Conservation (phyloP, 2,888 invertebrate species). For the Gibbula magus region DNA sequence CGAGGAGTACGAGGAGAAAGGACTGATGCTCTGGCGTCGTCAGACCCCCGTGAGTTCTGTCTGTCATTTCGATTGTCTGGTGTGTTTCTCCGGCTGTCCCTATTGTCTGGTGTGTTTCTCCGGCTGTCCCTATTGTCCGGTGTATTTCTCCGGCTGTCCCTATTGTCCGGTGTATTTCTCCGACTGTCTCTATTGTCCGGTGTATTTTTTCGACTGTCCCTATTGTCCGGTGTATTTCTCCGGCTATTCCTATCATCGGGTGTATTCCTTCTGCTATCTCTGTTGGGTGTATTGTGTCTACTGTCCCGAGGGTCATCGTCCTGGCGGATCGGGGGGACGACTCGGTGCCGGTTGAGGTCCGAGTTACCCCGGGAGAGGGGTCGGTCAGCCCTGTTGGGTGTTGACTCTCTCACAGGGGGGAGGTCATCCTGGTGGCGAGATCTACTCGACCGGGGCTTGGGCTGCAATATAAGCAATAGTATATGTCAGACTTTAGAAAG, state of each 20-base stretch:
- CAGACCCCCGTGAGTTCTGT: neutral
- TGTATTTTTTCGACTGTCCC: neutral
- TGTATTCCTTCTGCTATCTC: neutral
- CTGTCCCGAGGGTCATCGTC: neutral
- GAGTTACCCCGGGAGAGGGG: neutral
- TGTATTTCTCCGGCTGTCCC: neutral
- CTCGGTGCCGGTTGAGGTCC: constrained; percentile 12
- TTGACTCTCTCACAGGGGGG: constrained; percentile 3
- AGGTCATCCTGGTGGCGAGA: neutral
- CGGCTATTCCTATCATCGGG: neutral
- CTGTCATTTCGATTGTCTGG: neutral
- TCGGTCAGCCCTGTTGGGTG: neutral
- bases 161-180: neutral
- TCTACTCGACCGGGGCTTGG: neutral
- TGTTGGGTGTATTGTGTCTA: neutral
- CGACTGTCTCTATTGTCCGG: neutral
- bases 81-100: neutral
- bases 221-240: neutral
- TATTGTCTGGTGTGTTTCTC: neutral
- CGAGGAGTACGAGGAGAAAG: neutral
- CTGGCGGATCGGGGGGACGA: constrained; percentile 18
- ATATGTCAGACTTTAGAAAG: too few relatives aligned
- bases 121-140: neutral
- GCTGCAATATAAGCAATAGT: neutral
- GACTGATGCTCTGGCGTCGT: neutral